Evolutionary conservation across 2,888 invertebrate species (phyloP), one percentile per base, ranked within the genome.

Genomic region (Epirrita christyi): DNA sequence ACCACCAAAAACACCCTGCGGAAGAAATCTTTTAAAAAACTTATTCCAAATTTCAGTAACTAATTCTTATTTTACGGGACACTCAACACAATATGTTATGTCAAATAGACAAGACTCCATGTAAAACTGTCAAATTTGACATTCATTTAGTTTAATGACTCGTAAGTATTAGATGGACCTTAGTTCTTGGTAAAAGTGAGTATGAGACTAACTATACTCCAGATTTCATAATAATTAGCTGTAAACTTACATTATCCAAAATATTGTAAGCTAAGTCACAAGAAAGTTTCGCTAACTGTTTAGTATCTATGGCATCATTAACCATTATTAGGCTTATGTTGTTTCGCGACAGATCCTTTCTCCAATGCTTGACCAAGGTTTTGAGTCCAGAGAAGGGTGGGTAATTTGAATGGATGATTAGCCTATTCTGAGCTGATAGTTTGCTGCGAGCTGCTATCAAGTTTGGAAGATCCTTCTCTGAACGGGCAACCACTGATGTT

Each of bases 1-100:
- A 7, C 75, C 77, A 32, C 76, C 78, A 71, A 66, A 73, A 2
- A 56, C 44, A 36, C 69, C 72, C 77, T 78, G 42, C 27, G 41
- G 6, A 14, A 11, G 8, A 14, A 4, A 38, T 14, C 8, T 9
- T 7, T 21, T 21, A 21, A 2, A 3, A 21, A 4, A n/a, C n/a
- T n/a, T n/a, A n/a, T n/a, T n/a, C n/a, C n/a, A n/a, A n/a, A n/a
- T n/a, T n/a, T n/a, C n/a, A n/a, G n/a, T n/a, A n/a, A n/a, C n/a
- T n/a, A n/a, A n/a, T n/a, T n/a, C n/a, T n/a, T n/a, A n/a, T n/a
- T n/a, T n/a, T n/a, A n/a, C n/a, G n/a, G n/a, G n/a, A n/a, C n/a
- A n/a, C n/a, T n/a, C n/a, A n/a, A n/a, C n/a, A n/a, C n/a, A n/a
- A n/a, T n/a, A n/a, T n/a, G n/a, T n/a, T n/a, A n/a, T n/a, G n/a